Conservation (phyloP, 1,140 invertebrate genomes). For the Ceratosolen fusciceps region DNA sequence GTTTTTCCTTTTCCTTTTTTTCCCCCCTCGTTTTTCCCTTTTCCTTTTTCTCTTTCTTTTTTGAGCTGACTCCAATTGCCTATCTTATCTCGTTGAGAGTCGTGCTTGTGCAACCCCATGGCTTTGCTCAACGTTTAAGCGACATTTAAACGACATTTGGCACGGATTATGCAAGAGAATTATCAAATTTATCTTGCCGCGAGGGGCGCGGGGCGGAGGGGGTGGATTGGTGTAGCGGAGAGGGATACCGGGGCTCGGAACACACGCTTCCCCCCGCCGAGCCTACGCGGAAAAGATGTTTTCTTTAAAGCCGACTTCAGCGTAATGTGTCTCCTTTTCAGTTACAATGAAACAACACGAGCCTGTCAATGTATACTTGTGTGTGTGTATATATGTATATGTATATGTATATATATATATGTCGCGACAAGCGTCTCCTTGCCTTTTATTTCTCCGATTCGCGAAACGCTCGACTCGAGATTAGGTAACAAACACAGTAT, state of each 20-base stretch:
- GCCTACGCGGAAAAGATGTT: constrained; percentile 23
- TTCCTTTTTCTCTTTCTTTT: no score
- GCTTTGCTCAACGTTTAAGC: background rate
- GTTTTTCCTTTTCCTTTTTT: background rate
- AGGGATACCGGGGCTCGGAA: no score
- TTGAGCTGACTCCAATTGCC: no score
- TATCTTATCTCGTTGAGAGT: background rate
- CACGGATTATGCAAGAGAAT: constrained; percentile 7
- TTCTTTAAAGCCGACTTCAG: constrained; percentile 15
- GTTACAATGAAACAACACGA: constrained; percentile 44
- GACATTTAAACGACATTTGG: constrained; percentile 11
- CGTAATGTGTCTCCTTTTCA: constrained; percentile 9
- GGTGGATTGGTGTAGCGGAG: no score
- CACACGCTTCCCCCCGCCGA: background rate
- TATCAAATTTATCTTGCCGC: constrained; percentile 32
- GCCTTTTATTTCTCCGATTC: constrained; percentile 36
- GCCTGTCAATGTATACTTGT: constrained; percentile 27
- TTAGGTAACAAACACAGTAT: constrained; percentile 46
- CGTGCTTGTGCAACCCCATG: background rate
- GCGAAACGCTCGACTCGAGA: constrained; percentile 33
- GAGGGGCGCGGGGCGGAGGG: no score
- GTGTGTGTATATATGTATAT: no score
- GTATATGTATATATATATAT: no score
- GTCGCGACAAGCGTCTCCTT: constrained; percentile 17
- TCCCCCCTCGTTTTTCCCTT: no score